These are phyloP conservation scores for Orientallactaga bullata DNA, from an alignment of 2,113 vertebrate genomes.

Conservation along the genomic window DNA sequence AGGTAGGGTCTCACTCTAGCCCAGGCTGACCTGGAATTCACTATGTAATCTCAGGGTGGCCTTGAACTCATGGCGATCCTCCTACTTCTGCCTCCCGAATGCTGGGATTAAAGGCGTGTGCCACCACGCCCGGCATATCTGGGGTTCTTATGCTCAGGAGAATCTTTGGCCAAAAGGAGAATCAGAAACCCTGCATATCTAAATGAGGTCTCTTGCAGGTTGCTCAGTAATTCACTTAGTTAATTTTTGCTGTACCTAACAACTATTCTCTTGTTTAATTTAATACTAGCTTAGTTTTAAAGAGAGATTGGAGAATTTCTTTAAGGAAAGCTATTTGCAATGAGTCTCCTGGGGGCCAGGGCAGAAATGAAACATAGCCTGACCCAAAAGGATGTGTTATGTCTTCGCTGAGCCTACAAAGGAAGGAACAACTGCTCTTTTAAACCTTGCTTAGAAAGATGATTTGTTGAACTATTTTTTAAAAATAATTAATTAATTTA, in stretches of 20 bases:
- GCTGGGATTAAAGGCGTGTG: too few species aligned
- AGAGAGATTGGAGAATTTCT: constrained; percentile 57
- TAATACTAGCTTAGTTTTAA: constrained; percentile 67
- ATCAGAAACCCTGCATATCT: background rate
- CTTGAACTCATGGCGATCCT: too few species aligned
- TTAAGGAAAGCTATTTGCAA: constrained; percentile 60
- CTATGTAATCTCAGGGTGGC: too few species aligned
- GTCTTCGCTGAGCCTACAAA: constrained; percentile 10
- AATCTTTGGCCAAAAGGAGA: background rate
- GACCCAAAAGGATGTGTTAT: constrained; percentile 67
- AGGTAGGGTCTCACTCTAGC: too few species aligned
- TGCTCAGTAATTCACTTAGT: background rate
- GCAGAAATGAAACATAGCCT: constrained; percentile 10
- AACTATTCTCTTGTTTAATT: constrained; percentile 58
- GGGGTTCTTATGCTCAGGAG: background rate
- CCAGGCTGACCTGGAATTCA: too few species aligned
- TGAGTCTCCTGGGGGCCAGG: background rate
- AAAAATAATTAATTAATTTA: too few species aligned
- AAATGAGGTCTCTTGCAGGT: background rate
- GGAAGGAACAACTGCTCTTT: constrained; percentile 64
- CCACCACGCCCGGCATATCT: too few species aligned
- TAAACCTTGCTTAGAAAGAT: constrained; percentile 57
- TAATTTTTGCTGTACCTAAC: background rate
- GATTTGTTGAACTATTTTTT: constrained; percentile 65
- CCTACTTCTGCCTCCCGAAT: too few species aligned